These are phyloP conservation scores for Philhelius pedissequus DNA, from an alignment of 2,888 invertebrate genomes.

Conservation along the genomic window DNA sequence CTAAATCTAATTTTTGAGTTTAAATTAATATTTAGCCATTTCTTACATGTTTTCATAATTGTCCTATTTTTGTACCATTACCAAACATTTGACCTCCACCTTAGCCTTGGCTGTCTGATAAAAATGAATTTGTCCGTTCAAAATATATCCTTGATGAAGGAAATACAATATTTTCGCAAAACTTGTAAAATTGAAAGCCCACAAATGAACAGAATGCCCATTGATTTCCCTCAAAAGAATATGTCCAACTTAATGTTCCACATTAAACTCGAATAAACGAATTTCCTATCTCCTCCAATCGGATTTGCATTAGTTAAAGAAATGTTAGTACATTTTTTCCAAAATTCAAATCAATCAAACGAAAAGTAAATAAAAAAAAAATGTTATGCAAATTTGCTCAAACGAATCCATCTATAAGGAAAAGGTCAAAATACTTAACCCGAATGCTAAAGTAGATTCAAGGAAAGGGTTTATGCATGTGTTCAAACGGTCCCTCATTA, in stretches of 20 bases:
- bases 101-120: too few relatives aligned
- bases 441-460: neutral
- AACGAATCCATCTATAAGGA: neutral
- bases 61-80: too few relatives aligned
- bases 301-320: neutral
- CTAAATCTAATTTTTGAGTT: too few relatives aligned
- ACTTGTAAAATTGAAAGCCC: too few relatives aligned
- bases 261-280: neutral
- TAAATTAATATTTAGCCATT: too few relatives aligned
- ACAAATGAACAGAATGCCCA: too few relatives aligned
- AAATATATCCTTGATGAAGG: too few relatives aligned
- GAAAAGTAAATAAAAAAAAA: slow-evolving; percentile 33
- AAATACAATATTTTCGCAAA: too few relatives aligned
- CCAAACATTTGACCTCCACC: too few relatives aligned
- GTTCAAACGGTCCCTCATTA: neutral
- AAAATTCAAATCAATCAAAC: slow-evolving; percentile 28
- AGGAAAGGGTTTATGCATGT: neutral
- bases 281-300: neutral
- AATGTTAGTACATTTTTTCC: neutral
- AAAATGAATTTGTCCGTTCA: too few relatives aligned
- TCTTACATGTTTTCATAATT: too few relatives aligned
- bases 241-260: neutral
- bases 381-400: slow-evolving; percentile 31
- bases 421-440: neutral
- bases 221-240: too few relatives aligned